A percentile compares a stretch with the other conserved stretches of the same genome.
These are phyloP conservation scores for Drosophila austrosaltans DNA, from an alignment of 2,888 invertebrate genomes.

Conservation along the genomic window DNA sequence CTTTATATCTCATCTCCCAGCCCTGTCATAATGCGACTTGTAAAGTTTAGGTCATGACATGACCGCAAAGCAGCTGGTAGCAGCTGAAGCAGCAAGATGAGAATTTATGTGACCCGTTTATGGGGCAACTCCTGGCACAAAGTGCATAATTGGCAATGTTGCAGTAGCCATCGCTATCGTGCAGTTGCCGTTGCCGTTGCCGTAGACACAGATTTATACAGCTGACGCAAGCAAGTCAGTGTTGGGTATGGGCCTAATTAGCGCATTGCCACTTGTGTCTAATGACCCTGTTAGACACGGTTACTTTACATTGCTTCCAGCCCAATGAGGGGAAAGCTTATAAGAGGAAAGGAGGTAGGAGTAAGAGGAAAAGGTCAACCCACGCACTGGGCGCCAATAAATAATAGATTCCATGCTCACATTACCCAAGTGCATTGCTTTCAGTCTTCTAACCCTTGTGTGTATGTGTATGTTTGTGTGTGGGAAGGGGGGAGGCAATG, in stretches of 20 bases:
- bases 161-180: slow-evolving; percentile 15
- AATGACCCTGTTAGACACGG: slow-evolving; percentile 81
- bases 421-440: slow-evolving; percentile 41
- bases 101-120: slow-evolving; percentile 67
- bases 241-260: slow-evolving; percentile 71
- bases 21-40: slow-evolving; percentile 74
- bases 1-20: slow-evolving; percentile 21
- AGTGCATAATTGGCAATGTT: slow-evolving; percentile 35
- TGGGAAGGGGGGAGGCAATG: background rate
- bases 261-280: slow-evolving; percentile 81
- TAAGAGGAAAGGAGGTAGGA: background rate
- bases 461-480: too few relatives aligned
- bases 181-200: slow-evolving; percentile 50
- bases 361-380: slow-evolving; percentile 38
- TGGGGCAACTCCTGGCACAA: slow-evolving; percentile 28
- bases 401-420: slow-evolving; percentile 54
- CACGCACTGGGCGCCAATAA: slow-evolving; percentile 62
- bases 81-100: slow-evolving; percentile 25
- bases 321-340: background rate
- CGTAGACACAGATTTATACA: slow-evolving; percentile 53
- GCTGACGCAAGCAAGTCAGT: slow-evolving; percentile 21
- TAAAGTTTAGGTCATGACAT: slow-evolving; percentile 46
- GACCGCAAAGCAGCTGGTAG: slow-evolving; percentile 25
- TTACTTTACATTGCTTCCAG: slow-evolving; percentile 35
- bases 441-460: slow-evolving; percentile 14